Base-by-base conservation (phyloP, 2,797 vertebrate genomes). In the Muscicapa comitata region DNA sequence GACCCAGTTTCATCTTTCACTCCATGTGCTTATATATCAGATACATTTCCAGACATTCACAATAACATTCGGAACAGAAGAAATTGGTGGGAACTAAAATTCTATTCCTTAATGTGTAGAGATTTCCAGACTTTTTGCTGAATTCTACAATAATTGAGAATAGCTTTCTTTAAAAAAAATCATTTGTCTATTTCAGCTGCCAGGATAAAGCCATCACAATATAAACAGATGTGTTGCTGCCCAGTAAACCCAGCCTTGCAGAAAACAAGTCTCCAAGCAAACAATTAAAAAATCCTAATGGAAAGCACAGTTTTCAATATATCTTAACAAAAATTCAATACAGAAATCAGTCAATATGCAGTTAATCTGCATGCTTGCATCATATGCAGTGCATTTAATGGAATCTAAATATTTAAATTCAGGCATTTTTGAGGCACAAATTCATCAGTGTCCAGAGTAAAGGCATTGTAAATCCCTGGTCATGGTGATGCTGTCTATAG, bases 181-280 rank as follows among this genome's bases (percentile, higher is more conserved):
- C 26, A 61, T 87, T 95, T 96, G 42, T 93, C 84, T 94, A 10
- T 61, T 80, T 95, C 92, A 86, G 90, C 90, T 96, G 93, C 78
- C 94, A 94, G 82, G 58, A 89, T 86, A 84, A 65, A 95, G 81
- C 90, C 73, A 86, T 94, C 78, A 75, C 87, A 92, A 70, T 85
- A 68, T 95, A 96, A 90, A 84, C 65, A 93, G 86, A 93, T 94
- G 83, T 94, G 89, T 83, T 95, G 86, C 92, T 95, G 77, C 83
- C 72, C 89, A 93, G 54, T 94, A 94, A 93, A 95, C 62, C 87
- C 80, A 86, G 73, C 82, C 96, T 93, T 87, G 87, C 89, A 94
- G 87, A 82, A 95, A 93, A 90, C 59, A 93, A 62, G 73, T 86
- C 82, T 94, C 76, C 90, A 95, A 28, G 54, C 72, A 65, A 72